phyloP scores from a whole-genome alignment of 2,113 vertebrate species.

The Ibidorhyncha struthersii region DNA sequence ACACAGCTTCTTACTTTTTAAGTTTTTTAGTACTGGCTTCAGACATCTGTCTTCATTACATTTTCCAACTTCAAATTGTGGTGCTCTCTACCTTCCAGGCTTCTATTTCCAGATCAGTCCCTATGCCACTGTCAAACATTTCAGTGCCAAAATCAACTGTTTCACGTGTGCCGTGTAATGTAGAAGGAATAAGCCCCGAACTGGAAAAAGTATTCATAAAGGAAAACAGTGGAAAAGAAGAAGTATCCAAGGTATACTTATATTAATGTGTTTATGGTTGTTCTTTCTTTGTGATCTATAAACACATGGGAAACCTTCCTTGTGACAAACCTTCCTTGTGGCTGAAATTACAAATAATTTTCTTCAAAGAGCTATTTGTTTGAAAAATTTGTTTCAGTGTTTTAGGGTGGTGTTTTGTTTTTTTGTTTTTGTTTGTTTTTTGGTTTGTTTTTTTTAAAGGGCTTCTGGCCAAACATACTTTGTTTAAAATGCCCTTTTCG shows the following conservation, averaged over 20 bases:
- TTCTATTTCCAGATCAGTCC: slow-evolving; percentile 81
- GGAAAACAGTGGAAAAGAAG: slow-evolving; percentile 87
- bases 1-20: background rate
- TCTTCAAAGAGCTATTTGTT: background rate
- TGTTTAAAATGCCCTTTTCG: background rate
- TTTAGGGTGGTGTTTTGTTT: background rate
- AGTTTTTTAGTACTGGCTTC: background rate
- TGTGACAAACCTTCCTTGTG: background rate
- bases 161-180: slow-evolving; percentile 89
- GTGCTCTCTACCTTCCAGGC: slow-evolving; percentile 67
- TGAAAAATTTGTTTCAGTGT: background rate
- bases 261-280: background rate
- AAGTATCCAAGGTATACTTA: slow-evolving; percentile 87
- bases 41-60: background rate
- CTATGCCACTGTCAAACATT: slow-evolving; percentile 82
- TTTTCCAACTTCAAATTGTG: background rate
- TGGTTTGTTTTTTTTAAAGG: background rate
- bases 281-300: background rate
- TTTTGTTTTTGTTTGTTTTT: background rate
- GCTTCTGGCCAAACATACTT: background rate
- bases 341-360: background rate
- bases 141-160: slow-evolving; percentile 88
- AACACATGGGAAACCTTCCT: background rate
- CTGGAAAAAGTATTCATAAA: slow-evolving; percentile 95
- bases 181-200: slow-evolving; percentile 94